Evolutionary conservation across 2,113 vertebrate genomes (phyloP).

Genomic region (Cromileptes altivelis): DNA sequence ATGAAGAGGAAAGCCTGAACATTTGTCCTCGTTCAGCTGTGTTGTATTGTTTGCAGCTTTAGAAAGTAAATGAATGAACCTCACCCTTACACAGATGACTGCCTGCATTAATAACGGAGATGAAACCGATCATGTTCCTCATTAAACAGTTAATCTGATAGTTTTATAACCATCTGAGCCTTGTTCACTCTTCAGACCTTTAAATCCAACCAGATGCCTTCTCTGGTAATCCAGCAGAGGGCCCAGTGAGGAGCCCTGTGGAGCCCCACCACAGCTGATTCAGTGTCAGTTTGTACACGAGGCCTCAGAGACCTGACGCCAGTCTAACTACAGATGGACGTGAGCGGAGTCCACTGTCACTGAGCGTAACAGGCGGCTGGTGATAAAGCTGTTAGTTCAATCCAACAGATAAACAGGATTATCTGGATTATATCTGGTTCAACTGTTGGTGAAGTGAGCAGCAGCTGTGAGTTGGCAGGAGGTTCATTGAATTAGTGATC

Average conservation of each 20-base stretch:
- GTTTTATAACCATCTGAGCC: slow-evolving; percentile 59
- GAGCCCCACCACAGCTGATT: slow-evolving; percentile 45
- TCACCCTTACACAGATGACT: not conserved
- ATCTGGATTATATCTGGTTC: slow-evolving; percentile 51
- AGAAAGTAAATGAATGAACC: not conserved
- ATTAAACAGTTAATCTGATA: slow-evolving; percentile 56
- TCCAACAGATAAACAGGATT: slow-evolving; percentile 53
- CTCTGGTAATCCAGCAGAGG: slow-evolving; percentile 62
- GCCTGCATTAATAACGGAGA: not conserved
- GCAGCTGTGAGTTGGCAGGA: slow-evolving; percentile 36
- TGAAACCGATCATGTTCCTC: slow-evolving; percentile 44
- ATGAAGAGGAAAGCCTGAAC: not conserved
- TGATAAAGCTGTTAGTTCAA: slow-evolving; percentile 53
- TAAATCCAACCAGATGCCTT: slow-evolving; percentile 72
- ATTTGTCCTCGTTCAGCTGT: not conserved
- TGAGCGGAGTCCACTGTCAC: not conserved
- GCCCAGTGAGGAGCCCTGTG: slow-evolving; percentile 47
- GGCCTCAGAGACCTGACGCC: slow-evolving; percentile 37
- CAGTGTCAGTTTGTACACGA: slow-evolving; percentile 11
- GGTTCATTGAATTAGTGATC: not conserved
- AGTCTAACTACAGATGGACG: slow-evolving; percentile 48
- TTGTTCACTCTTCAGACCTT: not conserved
- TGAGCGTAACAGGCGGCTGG: slow-evolving; percentile 34
- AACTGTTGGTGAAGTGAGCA: slow-evolving; percentile 30
- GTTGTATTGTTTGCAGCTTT: not conserved